Conservation (phyloP, 2,888 invertebrate species). For the Ichneumoninae sp. region DNA sequence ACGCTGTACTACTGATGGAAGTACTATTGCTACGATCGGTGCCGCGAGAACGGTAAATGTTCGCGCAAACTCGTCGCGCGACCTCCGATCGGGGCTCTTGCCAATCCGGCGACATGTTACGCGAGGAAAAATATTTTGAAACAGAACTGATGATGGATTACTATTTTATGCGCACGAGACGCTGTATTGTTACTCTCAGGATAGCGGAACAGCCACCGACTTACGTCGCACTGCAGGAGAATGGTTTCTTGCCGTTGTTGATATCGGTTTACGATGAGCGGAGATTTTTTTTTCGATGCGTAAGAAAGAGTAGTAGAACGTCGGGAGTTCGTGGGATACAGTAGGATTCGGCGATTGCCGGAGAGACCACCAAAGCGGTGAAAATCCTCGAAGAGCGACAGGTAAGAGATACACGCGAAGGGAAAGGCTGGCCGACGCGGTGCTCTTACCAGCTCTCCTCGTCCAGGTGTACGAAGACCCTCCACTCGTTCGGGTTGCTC, state of each 20-base stretch:
- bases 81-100: constrained; percentile 1
- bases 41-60: constrained; percentile 58
- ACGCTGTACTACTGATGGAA: constrained; percentile 18
- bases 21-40: constrained; percentile 38
- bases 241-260: not conserved
- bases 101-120: not conserved
- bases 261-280: not conserved
- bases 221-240: not conserved
- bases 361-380: constrained; percentile 51
- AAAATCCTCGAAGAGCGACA: constrained; percentile 63
- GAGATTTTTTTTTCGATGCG: not conserved
- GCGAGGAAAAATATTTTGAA: constrained; percentile 35
- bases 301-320: not conserved
- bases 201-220: not conserved
- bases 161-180: not conserved
- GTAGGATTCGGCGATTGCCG: constrained; percentile 55
- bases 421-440: constrained; percentile 78
- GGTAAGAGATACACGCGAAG: constrained; percentile 72
- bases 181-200: not conserved
- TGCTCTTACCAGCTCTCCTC: constrained; percentile 51
- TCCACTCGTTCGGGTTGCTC: constrained; percentile 72
- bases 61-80: constrained; percentile 12
- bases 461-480: constrained; percentile 79
- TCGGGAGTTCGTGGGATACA: not conserved
- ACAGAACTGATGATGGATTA: not conserved